Evolutionary conservation across 2,888 invertebrate genomes (phyloP).

Genomic region (Heterodera filipjevi): DNA sequence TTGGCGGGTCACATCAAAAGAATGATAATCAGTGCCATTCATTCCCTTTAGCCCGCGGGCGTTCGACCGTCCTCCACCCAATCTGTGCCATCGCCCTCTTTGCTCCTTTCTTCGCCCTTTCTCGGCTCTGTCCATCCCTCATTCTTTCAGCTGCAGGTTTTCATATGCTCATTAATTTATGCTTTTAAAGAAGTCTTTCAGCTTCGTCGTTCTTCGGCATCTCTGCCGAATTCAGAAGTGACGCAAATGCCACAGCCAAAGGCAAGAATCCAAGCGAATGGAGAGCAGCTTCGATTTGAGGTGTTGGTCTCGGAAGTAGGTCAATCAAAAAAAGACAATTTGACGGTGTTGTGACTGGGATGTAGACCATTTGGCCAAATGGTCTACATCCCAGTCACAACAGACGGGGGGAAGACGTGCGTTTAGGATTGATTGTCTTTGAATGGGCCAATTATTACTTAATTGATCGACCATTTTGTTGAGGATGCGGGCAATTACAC

Average conservation of each 20-base stretch:
- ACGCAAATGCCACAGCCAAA: slow-evolving; percentile 18
- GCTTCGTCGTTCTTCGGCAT: neutral
- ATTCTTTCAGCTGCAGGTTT: neutral
- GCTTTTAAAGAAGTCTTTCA: neutral
- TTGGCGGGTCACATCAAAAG: neutral
- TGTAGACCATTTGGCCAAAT: too few species aligned
- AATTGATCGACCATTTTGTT: slow-evolving; percentile 28
- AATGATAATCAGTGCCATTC: too few species aligned
- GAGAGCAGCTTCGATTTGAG: slow-evolving; percentile 46
- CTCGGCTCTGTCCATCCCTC: neutral
- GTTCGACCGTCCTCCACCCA: neutral
- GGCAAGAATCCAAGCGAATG: slow-evolving; percentile 39
- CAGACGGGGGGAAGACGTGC: too few species aligned
- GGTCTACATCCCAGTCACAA: too few species aligned
- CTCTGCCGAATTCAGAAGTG: neutral
- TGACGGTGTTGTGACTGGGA: neutral
- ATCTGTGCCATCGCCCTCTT: neutral
- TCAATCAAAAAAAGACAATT: neutral
- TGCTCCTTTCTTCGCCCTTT: neutral
- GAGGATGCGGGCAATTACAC: slow-evolving; percentile 48
- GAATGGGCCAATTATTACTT: slow-evolving; percentile 16
- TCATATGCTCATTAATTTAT: neutral
- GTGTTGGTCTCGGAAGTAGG: slow-evolving; percentile 23
- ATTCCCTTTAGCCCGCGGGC: neutral
- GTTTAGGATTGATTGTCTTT: neutral